Percentiles rank a stretch among this genome's conserved stretches.
phyloP scores from a whole-genome alignment of 2,888 invertebrate species.

The Tetragnatha montana region DNA sequence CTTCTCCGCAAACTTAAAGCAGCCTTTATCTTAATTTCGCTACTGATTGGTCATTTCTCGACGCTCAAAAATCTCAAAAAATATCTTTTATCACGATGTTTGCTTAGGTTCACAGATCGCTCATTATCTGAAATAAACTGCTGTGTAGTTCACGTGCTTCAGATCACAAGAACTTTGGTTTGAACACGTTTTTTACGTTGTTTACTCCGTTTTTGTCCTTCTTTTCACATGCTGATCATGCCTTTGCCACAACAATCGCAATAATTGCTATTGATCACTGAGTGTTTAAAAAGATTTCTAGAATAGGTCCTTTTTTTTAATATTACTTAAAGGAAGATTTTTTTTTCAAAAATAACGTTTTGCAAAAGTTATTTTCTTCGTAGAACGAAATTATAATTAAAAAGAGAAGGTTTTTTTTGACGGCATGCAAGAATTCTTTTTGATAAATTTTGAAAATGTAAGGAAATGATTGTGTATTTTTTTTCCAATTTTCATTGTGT shows the following conservation, averaged over 20 bases:
- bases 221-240: not conserved
- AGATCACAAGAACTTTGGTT: not conserved
- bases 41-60: not conserved
- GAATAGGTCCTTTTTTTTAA: too few species aligned
- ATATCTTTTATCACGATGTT: slow-evolving; percentile 15
- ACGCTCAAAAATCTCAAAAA: not conserved
- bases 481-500: too few species aligned
- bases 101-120: slow-evolving; percentile 33
- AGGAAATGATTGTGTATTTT: too few species aligned
- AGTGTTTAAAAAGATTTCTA: not conserved
- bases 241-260: not conserved
- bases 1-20: not conserved
- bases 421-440: too few species aligned
- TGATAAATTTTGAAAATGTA: too few species aligned
- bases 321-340: too few species aligned
- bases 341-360: too few species aligned
- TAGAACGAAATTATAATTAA: too few species aligned
- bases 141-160: not conserved
- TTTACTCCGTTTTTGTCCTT: not conserved
- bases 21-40: not conserved
- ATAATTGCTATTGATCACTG: not conserved
- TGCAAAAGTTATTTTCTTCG: too few species aligned
- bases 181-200: not conserved
- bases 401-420: too few species aligned
- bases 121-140: slow-evolving; percentile 5